phyloP scores from a whole-genome alignment of 2,797 vertebrate genomes.

The Enteromius treurensis region DNA sequence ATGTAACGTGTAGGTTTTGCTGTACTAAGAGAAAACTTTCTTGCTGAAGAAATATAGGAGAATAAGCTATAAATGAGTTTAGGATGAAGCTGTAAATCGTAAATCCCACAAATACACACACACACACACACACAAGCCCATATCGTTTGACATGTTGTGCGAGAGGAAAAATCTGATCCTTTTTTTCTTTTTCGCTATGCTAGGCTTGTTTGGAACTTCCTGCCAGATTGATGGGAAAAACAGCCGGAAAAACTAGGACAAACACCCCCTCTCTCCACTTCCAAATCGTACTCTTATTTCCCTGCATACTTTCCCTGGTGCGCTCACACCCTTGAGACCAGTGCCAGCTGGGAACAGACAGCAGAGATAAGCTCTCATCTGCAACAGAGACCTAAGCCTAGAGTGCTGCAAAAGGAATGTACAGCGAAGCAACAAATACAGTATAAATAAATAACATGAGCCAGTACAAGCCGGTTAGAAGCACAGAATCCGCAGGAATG shows the following conservation, averaged over 20 bases:
- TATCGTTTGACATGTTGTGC: not conserved
- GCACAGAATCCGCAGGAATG: not conserved
- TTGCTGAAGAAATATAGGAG: not conserved
- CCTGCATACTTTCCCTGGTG: slow-evolving; percentile 34
- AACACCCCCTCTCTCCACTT: slow-evolving; percentile 45
- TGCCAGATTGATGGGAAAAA: slow-evolving; percentile 61
- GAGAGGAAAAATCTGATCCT: slow-evolving; percentile 43
- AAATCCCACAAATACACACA: not conserved
- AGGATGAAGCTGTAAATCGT: not conserved
- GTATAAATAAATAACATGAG: slow-evolving; percentile 2
- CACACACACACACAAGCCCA: not conserved
- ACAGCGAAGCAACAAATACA: not conserved
- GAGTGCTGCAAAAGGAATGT: slow-evolving; percentile 1
- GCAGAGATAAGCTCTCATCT: slow-evolving; percentile 33
- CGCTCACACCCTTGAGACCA: slow-evolving; percentile 34
- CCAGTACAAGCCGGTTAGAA: not conserved
- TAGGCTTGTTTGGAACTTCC: slow-evolving; percentile 63
- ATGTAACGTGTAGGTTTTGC: not conserved
- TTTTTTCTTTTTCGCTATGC: slow-evolving; percentile 44
- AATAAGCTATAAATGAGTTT: not conserved
- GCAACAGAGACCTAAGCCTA: not conserved
- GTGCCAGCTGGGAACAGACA: slow-evolving; percentile 25
- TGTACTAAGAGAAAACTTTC: not conserved
- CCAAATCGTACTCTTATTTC: slow-evolving; percentile 9
- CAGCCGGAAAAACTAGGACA: slow-evolving; percentile 53